Base-by-base conservation (phyloP, 2,113 vertebrate genomes). In the Gymnogyps californianus region DNA sequence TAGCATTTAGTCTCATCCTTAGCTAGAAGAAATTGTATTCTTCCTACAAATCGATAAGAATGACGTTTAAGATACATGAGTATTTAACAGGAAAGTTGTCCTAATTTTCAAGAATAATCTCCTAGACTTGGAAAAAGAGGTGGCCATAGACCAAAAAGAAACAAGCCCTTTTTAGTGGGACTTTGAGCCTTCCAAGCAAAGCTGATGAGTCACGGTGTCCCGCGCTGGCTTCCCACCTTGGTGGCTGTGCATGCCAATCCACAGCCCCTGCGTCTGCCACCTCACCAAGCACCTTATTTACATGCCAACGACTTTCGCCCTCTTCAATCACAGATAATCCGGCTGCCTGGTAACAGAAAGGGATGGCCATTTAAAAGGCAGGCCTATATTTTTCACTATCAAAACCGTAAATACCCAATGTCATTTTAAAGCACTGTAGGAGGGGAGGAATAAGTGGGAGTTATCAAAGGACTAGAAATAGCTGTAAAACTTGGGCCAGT, bases 251-350 rank as follows among this genome's bases (percentile, higher is more conserved):
- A 13, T 44, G 71, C 44, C 87, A 97, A 97, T 96, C 55, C 91
- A 90, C 94, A 96, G 90, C 17, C 36, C 40, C 34, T 13, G 19
- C 0, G 97, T 97, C 97, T 97, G 85, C 67, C 97, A 96, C 97
- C 93, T 97, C 38, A 0, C 16, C 85, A 80, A 83, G 75, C 51
- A 49, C 91, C 55, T 86, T 4, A 93, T 96, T 96, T 88, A 86
- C 87, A 88, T 52, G 75, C 49, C 78, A 89, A 2, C 1, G 17
- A 38, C 58, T 87, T 95, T 55, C 31, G 4, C 51, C 47, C 61
- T 64, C 31, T 57, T 57, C 78, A 55, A 11, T 83, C 70, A 61
- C 70, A 86, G 75, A 16, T 89, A 93, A 52, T 44, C 25, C 59
- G n/a, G 21, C 42, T 85, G 42, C 42, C 52, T 40, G 90, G 66